Evolutionary conservation across 2,113 vertebrate species (phyloP), one percentile per base, ranked within the genome.

Genomic region (Procavia capensis): DNA sequence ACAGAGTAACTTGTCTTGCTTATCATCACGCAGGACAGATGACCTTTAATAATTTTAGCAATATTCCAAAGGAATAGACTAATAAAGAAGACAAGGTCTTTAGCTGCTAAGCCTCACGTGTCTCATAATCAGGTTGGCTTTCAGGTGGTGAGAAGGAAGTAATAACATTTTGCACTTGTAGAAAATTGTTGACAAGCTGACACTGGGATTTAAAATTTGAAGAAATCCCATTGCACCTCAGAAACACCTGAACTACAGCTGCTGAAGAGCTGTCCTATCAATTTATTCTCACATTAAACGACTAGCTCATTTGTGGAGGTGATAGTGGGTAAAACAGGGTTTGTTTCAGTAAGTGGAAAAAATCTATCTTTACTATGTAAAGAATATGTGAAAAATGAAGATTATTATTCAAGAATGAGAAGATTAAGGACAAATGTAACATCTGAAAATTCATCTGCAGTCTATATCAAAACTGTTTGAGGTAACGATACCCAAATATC

Each of bases 31-130:
- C 9, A 96, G 81, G 92, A 0, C 74, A 76, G 34, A 91, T 7
- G 68, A 84, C 7, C 2, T 61, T 95, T 90, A 94, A 59, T 39
- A 92, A 45, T 82, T 68, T 95, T 94, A 90, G 83, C 88, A 78
- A n/a, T 6, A 34, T 97, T 91, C 66, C 31, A 47, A 88, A 47
- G 88, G 68, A 81, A 85, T 76, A 72, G 86, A 90, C 88, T 97
- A 96, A 74, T 74, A 66, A 95, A 95, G 68, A 0, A 92, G 29
- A 74, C 98, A 97, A 88, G 29, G 64, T 93, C 86, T 95, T 83
- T 70, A 75, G 75, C 1, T 4, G 43, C 43, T 24, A 78, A 36
- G 16, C 6, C 39, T 66, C n/a, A 9, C 72, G 43, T 19, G 11
- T 72, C 20, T 90, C 75, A 50, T 72, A 66, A 96, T 87, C 85